Conservation (phyloP, 1,140 invertebrate genomes). For the Cryptotermes secundus region DNA sequence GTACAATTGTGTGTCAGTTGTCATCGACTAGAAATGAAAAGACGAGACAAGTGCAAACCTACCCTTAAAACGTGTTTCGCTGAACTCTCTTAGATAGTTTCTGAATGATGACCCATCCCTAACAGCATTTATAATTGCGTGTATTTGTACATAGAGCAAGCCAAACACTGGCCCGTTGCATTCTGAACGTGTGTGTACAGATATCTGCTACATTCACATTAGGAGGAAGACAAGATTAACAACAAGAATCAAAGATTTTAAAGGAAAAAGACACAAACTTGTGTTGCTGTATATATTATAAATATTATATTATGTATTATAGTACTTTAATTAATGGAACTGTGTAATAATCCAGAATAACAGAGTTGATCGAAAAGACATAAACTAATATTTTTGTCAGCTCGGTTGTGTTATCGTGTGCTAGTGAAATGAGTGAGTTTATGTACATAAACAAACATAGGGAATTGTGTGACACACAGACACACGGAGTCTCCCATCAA, state of each 20-base stretch:
- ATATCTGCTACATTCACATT: not conserved
- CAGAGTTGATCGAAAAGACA: not conserved
- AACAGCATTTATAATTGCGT: not conserved
- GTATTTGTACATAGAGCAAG: not conserved
- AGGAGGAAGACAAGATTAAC: not conserved
- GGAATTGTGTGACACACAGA: not conserved
- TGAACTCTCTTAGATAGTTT: not conserved
- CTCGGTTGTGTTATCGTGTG: not conserved
- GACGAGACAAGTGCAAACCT: no score
- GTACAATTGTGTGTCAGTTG: no score
- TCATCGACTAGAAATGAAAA: no score
- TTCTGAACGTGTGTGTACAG: not conserved
- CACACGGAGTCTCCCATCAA: not conserved
- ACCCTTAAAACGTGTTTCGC: no score
- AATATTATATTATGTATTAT: slow-evolving; percentile 19
- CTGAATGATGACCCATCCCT: not conserved
- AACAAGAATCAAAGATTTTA: not conserved
- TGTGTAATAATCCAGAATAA: not conserved
- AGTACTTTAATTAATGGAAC: not conserved
- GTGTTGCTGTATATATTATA: slow-evolving; percentile 8
- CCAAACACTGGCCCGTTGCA: not conserved
- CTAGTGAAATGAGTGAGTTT: not conserved
- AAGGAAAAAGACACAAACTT: not conserved
- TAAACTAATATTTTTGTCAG: not conserved
- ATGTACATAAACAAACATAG: not conserved